phyloP scores from a whole-genome alignment of 2,113 vertebrate species.

The Bufo gargarizans region DNA sequence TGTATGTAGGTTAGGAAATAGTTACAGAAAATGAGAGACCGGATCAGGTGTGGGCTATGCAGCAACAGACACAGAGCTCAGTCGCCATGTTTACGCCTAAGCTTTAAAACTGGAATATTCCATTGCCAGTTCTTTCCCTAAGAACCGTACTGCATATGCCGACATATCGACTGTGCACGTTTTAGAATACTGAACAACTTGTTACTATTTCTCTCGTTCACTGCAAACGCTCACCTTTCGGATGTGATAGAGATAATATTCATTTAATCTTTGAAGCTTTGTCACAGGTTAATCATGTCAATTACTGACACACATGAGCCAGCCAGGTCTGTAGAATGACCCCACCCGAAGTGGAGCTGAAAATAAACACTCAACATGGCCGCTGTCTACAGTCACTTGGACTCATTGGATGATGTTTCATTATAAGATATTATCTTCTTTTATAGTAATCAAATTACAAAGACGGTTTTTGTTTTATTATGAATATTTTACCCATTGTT shows the following conservation, averaged over 20 bases:
- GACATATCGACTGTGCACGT: neutral
- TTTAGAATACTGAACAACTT: neutral
- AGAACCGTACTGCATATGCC: neutral
- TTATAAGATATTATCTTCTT: neutral
- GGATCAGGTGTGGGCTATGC: conserved; percentile 36
- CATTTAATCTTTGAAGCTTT: neutral
- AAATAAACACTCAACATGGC: neutral
- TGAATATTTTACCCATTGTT: neutral
- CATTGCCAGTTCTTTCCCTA: neutral
- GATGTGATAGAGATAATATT: neutral
- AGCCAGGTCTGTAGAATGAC: neutral
- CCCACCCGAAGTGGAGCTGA: neutral
- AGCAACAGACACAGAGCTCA: neutral
- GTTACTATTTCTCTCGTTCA: neutral
- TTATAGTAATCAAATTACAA: neutral
- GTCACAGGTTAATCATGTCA: neutral
- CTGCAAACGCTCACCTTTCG: neutral
- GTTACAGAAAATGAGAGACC: conserved; percentile 13
- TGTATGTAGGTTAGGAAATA: conserved; percentile 25
- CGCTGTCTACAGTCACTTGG: neutral
- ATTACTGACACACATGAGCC: neutral
- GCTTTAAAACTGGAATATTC: neutral
- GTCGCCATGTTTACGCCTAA: conserved; percentile 45
- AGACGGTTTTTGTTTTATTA: neutral
- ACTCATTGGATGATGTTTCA: neutral